These are phyloP conservation scores for Stigmatopora nigra DNA, from an alignment of 2,113 vertebrate species.

Conservation along the genomic window DNA sequence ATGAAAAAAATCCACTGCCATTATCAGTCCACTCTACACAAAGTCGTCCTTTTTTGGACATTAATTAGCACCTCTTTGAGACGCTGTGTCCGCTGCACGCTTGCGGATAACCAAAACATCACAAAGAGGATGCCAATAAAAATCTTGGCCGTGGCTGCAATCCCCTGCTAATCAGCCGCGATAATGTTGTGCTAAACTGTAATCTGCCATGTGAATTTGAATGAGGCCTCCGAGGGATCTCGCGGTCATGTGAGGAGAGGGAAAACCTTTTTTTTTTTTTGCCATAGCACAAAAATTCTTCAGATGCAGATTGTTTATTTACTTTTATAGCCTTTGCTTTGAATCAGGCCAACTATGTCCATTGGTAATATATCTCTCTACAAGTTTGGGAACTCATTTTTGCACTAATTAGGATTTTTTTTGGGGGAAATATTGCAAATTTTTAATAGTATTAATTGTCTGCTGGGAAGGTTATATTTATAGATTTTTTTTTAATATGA, in stretches of 20 bases:
- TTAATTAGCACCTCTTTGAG: constrained; percentile 29
- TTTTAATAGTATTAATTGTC: no score
- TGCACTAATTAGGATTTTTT: no score
- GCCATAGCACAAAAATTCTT: constrained; percentile 19
- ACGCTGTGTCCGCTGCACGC: constrained; percentile 24
- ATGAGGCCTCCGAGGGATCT: constrained; percentile 41
- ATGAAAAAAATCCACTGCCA: constrained; percentile 15
- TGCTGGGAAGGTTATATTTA: no score
- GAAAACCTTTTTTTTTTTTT: constrained; percentile 9
- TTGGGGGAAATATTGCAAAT: no score
- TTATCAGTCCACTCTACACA: constrained; percentile 18
- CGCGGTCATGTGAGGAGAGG: constrained; percentile 27
- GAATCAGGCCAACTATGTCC: constrained; percentile 9
- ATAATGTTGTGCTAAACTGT: constrained; percentile 53
- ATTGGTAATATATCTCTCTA: no score
- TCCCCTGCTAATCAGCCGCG: constrained; percentile 41
- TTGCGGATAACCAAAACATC: constrained; percentile 40
- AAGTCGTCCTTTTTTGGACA: no score
- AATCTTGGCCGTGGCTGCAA: constrained; percentile 29
- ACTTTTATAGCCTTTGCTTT: constrained; percentile 32
- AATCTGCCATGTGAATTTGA: constrained; percentile 53
- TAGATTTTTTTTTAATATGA: no score
- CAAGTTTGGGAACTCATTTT: no score
- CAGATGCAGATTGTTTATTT: constrained; percentile 6
- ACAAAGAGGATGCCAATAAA: constrained; percentile 38